Base-by-base conservation (phyloP, 1,140 invertebrate species). In the Ostrea edulis region DNA sequence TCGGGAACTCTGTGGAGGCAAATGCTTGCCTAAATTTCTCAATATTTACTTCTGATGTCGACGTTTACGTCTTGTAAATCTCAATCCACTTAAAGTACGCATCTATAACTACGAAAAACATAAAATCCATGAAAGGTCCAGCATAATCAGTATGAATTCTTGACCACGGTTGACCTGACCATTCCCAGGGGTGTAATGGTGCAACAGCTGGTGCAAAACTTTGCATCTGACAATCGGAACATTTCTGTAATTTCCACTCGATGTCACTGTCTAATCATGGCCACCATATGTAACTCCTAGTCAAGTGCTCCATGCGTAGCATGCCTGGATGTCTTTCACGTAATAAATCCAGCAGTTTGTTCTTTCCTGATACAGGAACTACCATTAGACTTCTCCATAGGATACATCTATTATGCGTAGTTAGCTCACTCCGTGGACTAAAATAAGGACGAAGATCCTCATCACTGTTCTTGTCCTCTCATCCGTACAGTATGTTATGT, bases 321-420 rank as follows among this genome's bases (percentile, higher is more conserved):
- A 96, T 95, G 8, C 96, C 95, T 8, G 93, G 93, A 91, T 96
- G 96, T n/a, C n/a, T n/a, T n/a, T n/a, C n/a, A n/a, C n/a, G n/a
- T n/a, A n/a, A n/a, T n/a, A n/a, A n/a, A n/a, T 5, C 94, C 94
- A 96, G 86, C 7, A 95, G 7, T 95, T 92, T 96, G n/a, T 96
- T 95, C 95, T 54, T 25, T 20, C 22, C 88, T 22, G 68, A 91
- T 92, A 68, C 95, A 54, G 96, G 95, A 54, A 95, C 62, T n/a
- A 91, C 86, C n/a, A n/a, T n/a, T n/a, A n/a, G n/a, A n/a, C n/a
- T n/a, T n/a, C n/a, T n/a, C n/a, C n/a, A 86, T 62, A 91, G 29
- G 5, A 89, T 22, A 82, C 87, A 89, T 12, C 65, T 84, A 9
- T 90, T 8, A 82, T 82, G 81, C 20, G 35, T 20, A 51, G 4